phyloP scores from a whole-genome alignment of 2,888 invertebrate genomes.

The Dorcus parallelipipedus region DNA sequence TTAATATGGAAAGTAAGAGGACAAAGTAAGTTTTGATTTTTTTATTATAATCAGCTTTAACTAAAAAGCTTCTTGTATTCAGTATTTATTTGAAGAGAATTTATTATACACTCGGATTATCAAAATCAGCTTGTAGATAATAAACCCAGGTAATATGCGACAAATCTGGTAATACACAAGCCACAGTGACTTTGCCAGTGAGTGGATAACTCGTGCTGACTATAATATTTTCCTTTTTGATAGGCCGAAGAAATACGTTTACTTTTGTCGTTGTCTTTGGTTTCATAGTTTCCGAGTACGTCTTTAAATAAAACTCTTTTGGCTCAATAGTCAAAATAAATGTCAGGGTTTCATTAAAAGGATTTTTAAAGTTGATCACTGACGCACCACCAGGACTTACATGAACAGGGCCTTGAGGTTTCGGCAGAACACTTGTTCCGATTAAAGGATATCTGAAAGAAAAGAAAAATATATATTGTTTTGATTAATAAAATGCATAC shows the following conservation, averaged over 20 bases:
- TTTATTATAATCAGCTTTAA: too few species aligned
- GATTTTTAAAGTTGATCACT: conserved; percentile 50
- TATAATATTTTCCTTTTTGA: conserved; percentile 21
- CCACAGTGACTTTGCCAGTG: conserved; percentile 30
- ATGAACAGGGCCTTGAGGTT: conserved; percentile 52
- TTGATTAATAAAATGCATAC: not conserved
- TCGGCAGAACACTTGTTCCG: conserved; percentile 49
- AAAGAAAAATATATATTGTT: not conserved
- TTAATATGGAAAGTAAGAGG: too few species aligned
- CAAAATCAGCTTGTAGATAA: conserved; percentile 30
- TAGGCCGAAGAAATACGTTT: conserved; percentile 20
- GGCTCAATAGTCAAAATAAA: conserved; percentile 49
- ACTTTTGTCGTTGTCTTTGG: conserved; percentile 39
- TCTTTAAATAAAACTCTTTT: conserved; percentile 46
- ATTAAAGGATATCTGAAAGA: conserved; percentile 46
- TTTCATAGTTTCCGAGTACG: conserved; percentile 44
- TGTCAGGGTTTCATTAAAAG: conserved; percentile 44
- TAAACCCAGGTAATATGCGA: conserved; percentile 32
- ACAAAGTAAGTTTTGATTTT: too few species aligned
- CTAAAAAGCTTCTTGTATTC: too few species aligned
- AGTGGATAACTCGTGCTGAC: conserved; percentile 19
- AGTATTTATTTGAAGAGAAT: too few species aligned
- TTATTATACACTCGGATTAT: too few species aligned
- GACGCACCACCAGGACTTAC: conserved; percentile 41
- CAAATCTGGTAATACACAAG: conserved; percentile 17